Conservation (phyloP, 2,888 invertebrate species). For the Nomada goodeniana region DNA sequence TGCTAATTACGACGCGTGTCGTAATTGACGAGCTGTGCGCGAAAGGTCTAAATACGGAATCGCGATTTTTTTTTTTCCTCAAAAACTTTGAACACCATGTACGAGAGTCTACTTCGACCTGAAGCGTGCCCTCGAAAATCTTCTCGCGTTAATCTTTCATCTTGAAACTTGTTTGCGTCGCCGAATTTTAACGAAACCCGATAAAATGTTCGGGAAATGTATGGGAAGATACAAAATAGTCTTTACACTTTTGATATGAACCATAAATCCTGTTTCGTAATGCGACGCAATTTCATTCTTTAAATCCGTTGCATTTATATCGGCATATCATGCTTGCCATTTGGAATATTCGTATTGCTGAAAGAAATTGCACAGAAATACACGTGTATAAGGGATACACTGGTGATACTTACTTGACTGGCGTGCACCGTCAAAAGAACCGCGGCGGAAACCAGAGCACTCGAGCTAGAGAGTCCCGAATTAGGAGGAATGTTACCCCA, state of each 20-base stretch:
- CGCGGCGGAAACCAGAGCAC: conserved; percentile 97
- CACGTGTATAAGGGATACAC: neutral
- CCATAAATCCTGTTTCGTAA: neutral
- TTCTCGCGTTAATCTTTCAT: neutral
- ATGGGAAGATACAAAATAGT: neutral
- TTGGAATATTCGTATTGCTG: no score
- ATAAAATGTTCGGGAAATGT: neutral
- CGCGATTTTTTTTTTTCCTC: no score
- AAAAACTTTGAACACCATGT: neutral
- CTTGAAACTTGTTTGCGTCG: neutral
- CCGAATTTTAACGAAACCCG: neutral
- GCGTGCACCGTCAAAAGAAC: conserved; percentile 91
- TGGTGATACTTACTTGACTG: conserved; percentile 85
- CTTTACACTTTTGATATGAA: no score
- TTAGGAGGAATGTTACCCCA: conserved; percentile 96
- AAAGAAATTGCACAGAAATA: no score
- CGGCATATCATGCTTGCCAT: no score
- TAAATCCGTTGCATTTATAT: no score
- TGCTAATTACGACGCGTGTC: no score
- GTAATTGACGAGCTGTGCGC: neutral
- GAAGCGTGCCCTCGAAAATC: neutral
- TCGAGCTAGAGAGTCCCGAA: conserved; percentile 98
- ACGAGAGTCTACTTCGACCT: no score
- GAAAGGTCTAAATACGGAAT: no score
- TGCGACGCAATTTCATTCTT: neutral